phyloP scores from a whole-genome alignment of 2,888 invertebrate genomes.

The Clistopyga incitator region DNA sequence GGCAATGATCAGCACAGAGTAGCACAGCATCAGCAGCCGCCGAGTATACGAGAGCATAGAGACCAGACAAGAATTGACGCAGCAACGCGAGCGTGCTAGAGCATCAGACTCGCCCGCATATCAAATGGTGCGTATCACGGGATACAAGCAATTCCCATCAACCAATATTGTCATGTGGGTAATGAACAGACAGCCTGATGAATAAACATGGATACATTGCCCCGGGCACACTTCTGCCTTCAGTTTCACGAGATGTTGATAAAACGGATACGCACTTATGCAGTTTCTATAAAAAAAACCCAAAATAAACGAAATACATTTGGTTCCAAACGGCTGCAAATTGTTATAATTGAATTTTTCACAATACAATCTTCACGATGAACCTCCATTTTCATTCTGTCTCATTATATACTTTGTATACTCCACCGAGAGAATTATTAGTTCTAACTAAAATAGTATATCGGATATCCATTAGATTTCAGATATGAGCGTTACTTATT shows the following conservation, averaged over 20 bases:
- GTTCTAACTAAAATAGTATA: too few species aligned
- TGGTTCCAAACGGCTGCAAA: too few species aligned
- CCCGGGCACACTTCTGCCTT: slow-evolving; percentile 63
- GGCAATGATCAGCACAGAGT: slow-evolving; percentile 45
- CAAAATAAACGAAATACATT: not conserved
- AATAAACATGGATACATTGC: slow-evolving; percentile 81
- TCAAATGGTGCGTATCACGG: slow-evolving; percentile 83
- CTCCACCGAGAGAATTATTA: too few species aligned
- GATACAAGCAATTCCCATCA: slow-evolving; percentile 83
- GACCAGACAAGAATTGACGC: slow-evolving; percentile 51
- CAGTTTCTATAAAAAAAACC: not conserved
- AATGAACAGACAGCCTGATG: slow-evolving; percentile 82
- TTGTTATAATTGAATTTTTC: too few species aligned
- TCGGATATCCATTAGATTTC: too few species aligned
- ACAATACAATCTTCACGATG: too few species aligned
- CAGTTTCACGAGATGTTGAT: slow-evolving; percentile 17
- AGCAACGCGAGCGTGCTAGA: slow-evolving; percentile 47
- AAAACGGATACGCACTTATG: slow-evolving; percentile 13
- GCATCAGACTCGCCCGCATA: slow-evolving; percentile 78
- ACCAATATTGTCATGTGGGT: slow-evolving; percentile 84
- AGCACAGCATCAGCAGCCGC: slow-evolving; percentile 34
- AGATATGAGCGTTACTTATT: too few species aligned
- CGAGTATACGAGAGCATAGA: slow-evolving; percentile 52
- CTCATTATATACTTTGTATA: too few species aligned
- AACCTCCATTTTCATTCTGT: too few species aligned